A percentile compares a stretch with the other conserved stretches of the same genome.
Conservation (phyloP, 2,797 vertebrate species). For the Halcyon badia region DNA sequence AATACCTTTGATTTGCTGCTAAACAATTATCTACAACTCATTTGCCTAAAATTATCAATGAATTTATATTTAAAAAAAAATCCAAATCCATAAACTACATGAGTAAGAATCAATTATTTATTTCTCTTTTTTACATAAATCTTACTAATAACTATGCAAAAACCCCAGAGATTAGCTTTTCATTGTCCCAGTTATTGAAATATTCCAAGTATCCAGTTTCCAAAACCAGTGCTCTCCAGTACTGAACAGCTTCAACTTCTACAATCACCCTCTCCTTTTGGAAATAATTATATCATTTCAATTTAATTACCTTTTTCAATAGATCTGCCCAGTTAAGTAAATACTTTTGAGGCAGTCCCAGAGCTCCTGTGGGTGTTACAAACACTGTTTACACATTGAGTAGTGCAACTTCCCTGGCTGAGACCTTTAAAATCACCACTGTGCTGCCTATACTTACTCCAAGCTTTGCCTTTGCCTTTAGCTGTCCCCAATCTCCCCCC, state of each 20-base stretch:
- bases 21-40: background rate
- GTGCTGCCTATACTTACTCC: background rate
- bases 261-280: background rate
- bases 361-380: background rate
- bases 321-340: background rate
- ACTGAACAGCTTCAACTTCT: background rate
- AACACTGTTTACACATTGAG: background rate
- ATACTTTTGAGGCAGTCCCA: background rate
- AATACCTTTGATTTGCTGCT: background rate
- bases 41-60: background rate
- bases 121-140: background rate
- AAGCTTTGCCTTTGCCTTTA: background rate
- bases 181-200: background rate
- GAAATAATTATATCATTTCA: background rate
- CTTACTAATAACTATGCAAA: background rate
- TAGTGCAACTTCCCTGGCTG: background rate
- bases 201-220: background rate
- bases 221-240: background rate
- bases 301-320: background rate
- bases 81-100: background rate
- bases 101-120: background rate
- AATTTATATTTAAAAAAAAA: background rate
- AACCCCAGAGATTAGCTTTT: background rate
- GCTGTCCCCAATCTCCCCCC: background rate
- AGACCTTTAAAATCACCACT: background rate